A percentile compares a stretch with the other conserved stretches of the same genome.
Conservation (phyloP, 2,113 vertebrate genomes). For the Chionodraco myersi region DNA sequence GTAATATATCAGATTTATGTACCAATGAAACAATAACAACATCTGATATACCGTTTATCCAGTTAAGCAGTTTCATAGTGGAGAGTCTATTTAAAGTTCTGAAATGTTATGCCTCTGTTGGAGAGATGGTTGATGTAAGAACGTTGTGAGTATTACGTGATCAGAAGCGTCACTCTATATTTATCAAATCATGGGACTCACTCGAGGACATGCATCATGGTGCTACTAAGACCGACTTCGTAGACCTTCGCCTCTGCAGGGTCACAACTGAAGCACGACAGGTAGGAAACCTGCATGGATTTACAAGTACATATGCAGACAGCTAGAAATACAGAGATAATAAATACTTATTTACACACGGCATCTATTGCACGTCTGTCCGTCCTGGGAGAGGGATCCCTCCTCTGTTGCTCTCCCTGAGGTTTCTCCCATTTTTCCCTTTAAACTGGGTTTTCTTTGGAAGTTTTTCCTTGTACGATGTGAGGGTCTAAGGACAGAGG, state of each 20-base stretch:
- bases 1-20: neutral
- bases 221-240: conserved; percentile 41
- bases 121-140: conserved; percentile 43
- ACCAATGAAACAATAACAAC: conserved; percentile 4
- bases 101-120: conserved; percentile 77
- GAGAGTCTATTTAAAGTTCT: conserved; percentile 73
- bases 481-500: too few relatives aligned
- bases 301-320: neutral
- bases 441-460: too few relatives aligned
- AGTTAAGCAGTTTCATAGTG: conserved; percentile 26
- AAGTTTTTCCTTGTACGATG: too few relatives aligned
- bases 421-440: too few relatives aligned
- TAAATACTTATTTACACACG: too few relatives aligned
- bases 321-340: neutral
- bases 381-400: too few relatives aligned
- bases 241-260: conserved; percentile 37
- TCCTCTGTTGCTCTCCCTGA: too few relatives aligned
- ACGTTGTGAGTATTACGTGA: conserved; percentile 78
- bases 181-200: conserved; percentile 79
- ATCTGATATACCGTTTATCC: conserved; percentile 10
- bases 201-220: conserved; percentile 56
- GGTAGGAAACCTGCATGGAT: conserved; percentile 67
- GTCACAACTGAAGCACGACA: conserved; percentile 55
- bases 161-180: conserved; percentile 81
- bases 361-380: too few relatives aligned